Evolutionary conservation across 2,888 invertebrate species (phyloP), one percentile per base, ranked within the genome.

Genomic region (Cephus sareptanus): DNA sequence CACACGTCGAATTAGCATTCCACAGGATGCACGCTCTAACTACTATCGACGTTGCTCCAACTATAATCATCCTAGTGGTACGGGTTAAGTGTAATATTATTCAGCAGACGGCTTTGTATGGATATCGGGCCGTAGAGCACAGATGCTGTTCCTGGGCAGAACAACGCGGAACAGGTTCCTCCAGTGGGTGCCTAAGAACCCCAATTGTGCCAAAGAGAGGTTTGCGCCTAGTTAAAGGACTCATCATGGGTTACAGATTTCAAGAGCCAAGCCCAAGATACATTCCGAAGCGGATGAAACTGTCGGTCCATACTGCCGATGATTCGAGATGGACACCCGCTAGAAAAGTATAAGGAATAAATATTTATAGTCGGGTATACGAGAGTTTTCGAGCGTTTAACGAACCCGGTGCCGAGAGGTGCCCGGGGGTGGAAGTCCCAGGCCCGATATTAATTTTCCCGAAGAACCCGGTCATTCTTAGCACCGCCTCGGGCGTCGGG

Each of bases 1-100:
- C 82, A 83, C 83, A 56, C 85, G 76, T 37, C 80, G 88, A 89
- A 91, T 91, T 91, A 91, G 90, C 90, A 91, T 91, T 91, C 90
- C 88, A 89, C 90, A 91, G 91, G 91, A 91, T 91, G 88, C 89
- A 90, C 91, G 91, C 89, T 91, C 91, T 90, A 91, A 91, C 91
- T 91, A 88, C 91, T 91, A 91, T 91, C 91, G 91, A 91, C 90
- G 90, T 89, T 89, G 87, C 87, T 87, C 86, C 88, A 91, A 91
- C 90, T 91, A 91, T 91, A 91, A 91, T 91, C 91, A 91, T 89
- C 87, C 87, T 85, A 89, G 88, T 88, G 86, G 87, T 86, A 87
- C 87, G 89, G 90, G 87, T 89, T 90, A 89, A 89, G 90, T 90
- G 89, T 91, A 91, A 91, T 91, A 90, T 91, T 91, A 91, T 91